Base-by-base conservation (phyloP, 1,140 invertebrate genomes). In the Pogonomyrmex barbatus region DNA sequence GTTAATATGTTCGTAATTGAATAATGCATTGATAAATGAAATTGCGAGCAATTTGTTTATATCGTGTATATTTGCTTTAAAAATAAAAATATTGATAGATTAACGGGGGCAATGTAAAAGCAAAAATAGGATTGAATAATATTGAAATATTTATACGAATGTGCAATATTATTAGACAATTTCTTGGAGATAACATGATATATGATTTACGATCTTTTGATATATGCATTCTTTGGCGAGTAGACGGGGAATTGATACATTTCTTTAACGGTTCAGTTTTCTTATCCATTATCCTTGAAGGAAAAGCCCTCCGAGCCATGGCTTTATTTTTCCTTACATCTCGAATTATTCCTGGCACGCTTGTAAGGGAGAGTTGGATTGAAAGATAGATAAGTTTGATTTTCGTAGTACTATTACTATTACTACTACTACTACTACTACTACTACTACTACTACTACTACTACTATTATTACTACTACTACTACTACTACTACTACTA, bases 181-280 rank as follows among this genome's bases (percentile, higher is more conserved):
- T 52, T 24, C 45, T 54, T 4, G 50, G 36, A 30, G 10, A 65
- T 62, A 63, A 30, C 12, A 8, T 17, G 36, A 9, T 6, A 56
- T 63, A 65, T 58, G 56, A 87, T 87, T 77, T 62, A 63, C 45
- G 68, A 87, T 52, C 10, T 47, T 42, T 33, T 24, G 39, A 62
- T 75, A 8, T 56, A 52, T 2, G 36, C n/a, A 6, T 52, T 65
- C 56, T 73, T 63, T 36, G n/a, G 58, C 78, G 89, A 90, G 88
- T 77, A 63, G 87, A 88, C 71, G 81, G 89, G 85, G 91, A 93
- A 92, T 92, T 91, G 92, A 92, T 93, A 91, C 82, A 83, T 90
- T 86, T 42, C 54, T 81, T 87, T 65, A 85, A 70, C 36, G 65
- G 75, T 33, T 65, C 36, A 58, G 33, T 33, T 70, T 88, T 60